Base-by-base conservation (phyloP, 2,113 vertebrate species). In the Catagonus wagneri region DNA sequence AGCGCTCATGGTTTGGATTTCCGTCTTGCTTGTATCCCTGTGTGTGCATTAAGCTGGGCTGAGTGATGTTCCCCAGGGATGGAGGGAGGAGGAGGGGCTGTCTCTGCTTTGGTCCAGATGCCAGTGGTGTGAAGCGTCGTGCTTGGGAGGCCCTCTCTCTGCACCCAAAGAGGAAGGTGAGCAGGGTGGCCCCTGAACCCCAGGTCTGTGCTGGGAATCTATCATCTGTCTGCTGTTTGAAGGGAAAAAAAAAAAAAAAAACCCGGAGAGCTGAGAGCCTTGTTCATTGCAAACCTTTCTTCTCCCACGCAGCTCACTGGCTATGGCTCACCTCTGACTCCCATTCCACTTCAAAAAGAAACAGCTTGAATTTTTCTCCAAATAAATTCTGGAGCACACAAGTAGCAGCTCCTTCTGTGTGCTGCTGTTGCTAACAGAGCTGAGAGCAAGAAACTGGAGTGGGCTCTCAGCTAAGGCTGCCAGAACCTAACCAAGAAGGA, bases 301-400 rank as follows among this genome's bases (percentile, higher is more conserved):
- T 71, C 76, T 96, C 86, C 92, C 58, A 71, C 52, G 22, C 90
- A 95, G 69, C 74, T 80, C 15, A 32, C 56, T 34, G 19, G 60
- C 89, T n/a, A 29, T 81, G 68, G 32, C 39, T 96, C 95, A 93
- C 90, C 89, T 95, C 69, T 97, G 96, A 97, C 85, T 66, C 90
- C 54, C 20, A 52, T 80, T 92, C 63, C 20, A 74, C 78, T 96
- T 97, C 89, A 96, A 39, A 95, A 74, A 74, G 89, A 86, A 95
- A 68, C 78, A 60, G 81, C 74, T 83, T 91, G 81, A 86, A 25
- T 96, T 94, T 91, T 74, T 39, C 78, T 94, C 88, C 61, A 96
- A 63, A 89, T 96, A 97, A 95, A 94, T 94, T 93, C 63, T 96
- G 69, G 87, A 78, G 27, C 68, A 52, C 71, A 56, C 19, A 65